Base-by-base conservation (phyloP, 2,113 vertebrate species). In the Oostethus manadensis region DNA sequence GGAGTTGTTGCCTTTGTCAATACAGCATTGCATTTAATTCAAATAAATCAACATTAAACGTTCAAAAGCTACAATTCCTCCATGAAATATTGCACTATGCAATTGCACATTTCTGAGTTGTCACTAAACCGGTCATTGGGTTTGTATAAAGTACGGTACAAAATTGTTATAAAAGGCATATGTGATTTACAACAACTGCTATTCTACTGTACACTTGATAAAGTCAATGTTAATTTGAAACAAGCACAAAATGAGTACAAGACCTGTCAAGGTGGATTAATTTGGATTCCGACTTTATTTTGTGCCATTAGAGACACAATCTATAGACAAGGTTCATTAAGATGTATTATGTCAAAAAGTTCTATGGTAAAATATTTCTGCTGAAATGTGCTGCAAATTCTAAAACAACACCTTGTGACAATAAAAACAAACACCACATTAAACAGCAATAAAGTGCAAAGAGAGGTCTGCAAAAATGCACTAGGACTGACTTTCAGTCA, bases 141-240 rank as follows among this genome's bases (percentile, higher is more conserved):
- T 74, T 84, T 51, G 75, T 63, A 70, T 77, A 68, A 81, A 81
- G 68, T 60, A 71, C 73, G 80, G 83, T 86, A 86, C 79, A 87
- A 86, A 87, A 86, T 83, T 77, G 76, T 84, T 86, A 86, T 76
- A 87, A 89, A 89, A 91, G 86, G 86, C 87, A 85, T 85, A 77
- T 77, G 79, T 89, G 80, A 88, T 83, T 84, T 81, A 84, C 57
- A 84, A 88, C 77, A 75, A 76, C 70, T 79, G 67, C 82, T 85
- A 84, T 78, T 82, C 82, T 85, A 81, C 56, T 77, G 67, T 59
- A 81, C 57, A 76, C 78, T 70, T 57, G 64, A 55, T 73, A 73
- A 60, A 73, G 21, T 46, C 22, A 76, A 69, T 59, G 56, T 63
- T 66, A 71, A 76, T 67, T 63, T 73, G 38, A 74, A 68, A 80